A percentile compares a stretch with the other conserved stretches of the same genome.
These are phyloP conservation scores for Bombus waltoni DNA, from an alignment of 1,140 invertebrate genomes.

Conservation along the genomic window DNA sequence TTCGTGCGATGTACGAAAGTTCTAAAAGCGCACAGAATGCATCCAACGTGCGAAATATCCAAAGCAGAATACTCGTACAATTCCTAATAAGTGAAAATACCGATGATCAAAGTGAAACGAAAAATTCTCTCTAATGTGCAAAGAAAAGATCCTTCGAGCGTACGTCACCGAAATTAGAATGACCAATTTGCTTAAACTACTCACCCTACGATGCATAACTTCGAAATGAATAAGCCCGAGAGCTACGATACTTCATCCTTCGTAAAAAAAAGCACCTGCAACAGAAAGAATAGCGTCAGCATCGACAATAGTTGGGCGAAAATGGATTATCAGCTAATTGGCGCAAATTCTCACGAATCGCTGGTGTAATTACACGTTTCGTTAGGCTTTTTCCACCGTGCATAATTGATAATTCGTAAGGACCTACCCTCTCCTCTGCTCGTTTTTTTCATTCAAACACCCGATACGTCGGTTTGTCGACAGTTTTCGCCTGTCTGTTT, in stretches of 20 bases:
- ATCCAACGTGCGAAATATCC: too few species aligned
- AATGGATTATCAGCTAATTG: not conserved
- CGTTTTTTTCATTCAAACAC: not conserved
- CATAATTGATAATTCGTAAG: not conserved
- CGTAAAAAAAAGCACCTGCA: not conserved
- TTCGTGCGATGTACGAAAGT: too few species aligned
- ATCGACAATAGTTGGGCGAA: not conserved
- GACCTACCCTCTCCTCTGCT: not conserved
- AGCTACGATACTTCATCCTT: too few species aligned
- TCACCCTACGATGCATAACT: conserved; percentile 8
- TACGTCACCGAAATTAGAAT: not conserved
- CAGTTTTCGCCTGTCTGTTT: not conserved
- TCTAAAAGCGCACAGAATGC: too few species aligned
- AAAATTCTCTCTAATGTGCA: too few species aligned
- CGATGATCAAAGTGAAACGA: too few species aligned
- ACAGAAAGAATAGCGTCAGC: not conserved
- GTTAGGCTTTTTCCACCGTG: not conserved
- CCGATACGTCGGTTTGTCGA: not conserved
- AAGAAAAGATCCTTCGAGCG: too few species aligned
- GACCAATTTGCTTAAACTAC: not conserved
- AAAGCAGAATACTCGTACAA: too few species aligned
- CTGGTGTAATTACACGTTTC: not conserved
- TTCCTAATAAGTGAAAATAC: too few species aligned
- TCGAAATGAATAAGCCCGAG: not conserved
- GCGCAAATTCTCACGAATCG: not conserved